These are phyloP conservation scores for Ochropleura plecta DNA, from an alignment of 2,888 invertebrate species.

Conservation along the genomic window DNA sequence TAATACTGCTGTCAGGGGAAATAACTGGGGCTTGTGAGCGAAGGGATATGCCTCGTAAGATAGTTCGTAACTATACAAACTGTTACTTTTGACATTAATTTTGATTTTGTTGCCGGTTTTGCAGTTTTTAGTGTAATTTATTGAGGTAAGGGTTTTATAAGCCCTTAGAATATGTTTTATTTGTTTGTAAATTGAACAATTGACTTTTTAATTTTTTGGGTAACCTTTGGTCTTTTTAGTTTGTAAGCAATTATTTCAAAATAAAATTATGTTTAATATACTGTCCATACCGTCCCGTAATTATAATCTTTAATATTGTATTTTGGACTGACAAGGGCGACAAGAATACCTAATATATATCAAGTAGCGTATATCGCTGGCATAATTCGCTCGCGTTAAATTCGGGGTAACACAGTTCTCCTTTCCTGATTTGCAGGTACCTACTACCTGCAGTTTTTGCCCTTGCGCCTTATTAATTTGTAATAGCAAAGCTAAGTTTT, in stretches of 20 bases:
- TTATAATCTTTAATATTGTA: neutral
- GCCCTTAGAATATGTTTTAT: neutral
- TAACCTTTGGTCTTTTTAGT: neutral
- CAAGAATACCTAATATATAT: neutral
- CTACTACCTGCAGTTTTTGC: too few species aligned
- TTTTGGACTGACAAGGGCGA: neutral
- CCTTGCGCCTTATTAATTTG: too few species aligned
- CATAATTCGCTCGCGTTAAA: too few species aligned
- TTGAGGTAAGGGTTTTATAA: slow-evolving; percentile 8
- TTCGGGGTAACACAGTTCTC: too few species aligned
- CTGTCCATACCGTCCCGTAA: too few species aligned
- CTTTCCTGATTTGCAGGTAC: too few species aligned
- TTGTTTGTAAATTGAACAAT: neutral
- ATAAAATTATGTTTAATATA: neutral
- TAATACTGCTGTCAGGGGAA: slow-evolving; percentile 87
- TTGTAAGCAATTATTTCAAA: neutral
- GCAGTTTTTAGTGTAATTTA: slow-evolving; percentile 45
- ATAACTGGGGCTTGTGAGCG: slow-evolving; percentile 81
- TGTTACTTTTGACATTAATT: slow-evolving; percentile 69
- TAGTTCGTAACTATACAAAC: slow-evolving; percentile 73
- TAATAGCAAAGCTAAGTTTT: too few species aligned
- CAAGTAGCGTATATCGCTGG: neutral
- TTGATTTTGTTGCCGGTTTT: slow-evolving; percentile 57
- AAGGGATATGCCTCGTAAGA: slow-evolving; percentile 76
- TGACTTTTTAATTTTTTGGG: neutral